Evolutionary conservation across 2,888 invertebrate genomes (phyloP).

Genomic region (Stegana nigrithorax): DNA sequence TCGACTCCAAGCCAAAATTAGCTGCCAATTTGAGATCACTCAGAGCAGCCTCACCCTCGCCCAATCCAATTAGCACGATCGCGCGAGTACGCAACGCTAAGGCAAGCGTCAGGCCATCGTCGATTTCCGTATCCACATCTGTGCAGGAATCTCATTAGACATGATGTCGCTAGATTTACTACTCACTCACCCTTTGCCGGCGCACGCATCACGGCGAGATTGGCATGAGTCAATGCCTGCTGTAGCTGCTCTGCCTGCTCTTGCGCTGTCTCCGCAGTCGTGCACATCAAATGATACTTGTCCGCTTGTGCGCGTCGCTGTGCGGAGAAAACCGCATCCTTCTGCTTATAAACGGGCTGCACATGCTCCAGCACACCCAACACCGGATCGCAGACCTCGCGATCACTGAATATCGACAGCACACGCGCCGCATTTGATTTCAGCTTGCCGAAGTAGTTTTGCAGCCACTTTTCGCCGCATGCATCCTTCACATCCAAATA

Average conservation of each 20-base stretch:
- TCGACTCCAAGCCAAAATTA: slow-evolving; percentile 74
- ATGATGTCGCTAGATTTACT: no score
- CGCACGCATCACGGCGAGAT: slow-evolving; percentile 80
- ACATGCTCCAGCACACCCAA: slow-evolving; percentile 75
- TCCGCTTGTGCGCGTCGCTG: slow-evolving; percentile 75
- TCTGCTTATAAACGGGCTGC: slow-evolving; percentile 76
- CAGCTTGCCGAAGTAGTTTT: slow-evolving; percentile 72
- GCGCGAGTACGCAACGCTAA: slow-evolving; percentile 77
- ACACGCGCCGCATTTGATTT: slow-evolving; percentile 74
- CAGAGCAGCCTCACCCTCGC: slow-evolving; percentile 73
- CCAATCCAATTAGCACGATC: slow-evolving; percentile 72
- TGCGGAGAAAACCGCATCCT: slow-evolving; percentile 74
- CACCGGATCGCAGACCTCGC: slow-evolving; percentile 69
- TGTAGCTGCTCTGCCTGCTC: slow-evolving; percentile 54
- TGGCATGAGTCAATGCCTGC: slow-evolving; percentile 75
- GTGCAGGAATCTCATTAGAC: slow-evolving; percentile 4
- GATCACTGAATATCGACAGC: slow-evolving; percentile 67
- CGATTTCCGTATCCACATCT: slow-evolving; percentile 71
- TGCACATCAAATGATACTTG: slow-evolving; percentile 71
- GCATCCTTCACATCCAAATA: slow-evolving; percentile 71
- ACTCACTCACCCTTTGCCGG: slow-evolving; percentile 73
- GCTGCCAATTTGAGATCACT: slow-evolving; percentile 77
- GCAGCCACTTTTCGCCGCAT: slow-evolving; percentile 73
- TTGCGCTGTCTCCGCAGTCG: slow-evolving; percentile 46
- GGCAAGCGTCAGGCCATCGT: slow-evolving; percentile 75